Conservation (phyloP, 64 coral and sea anemone species). For the Pocillopora damicornis region DNA sequence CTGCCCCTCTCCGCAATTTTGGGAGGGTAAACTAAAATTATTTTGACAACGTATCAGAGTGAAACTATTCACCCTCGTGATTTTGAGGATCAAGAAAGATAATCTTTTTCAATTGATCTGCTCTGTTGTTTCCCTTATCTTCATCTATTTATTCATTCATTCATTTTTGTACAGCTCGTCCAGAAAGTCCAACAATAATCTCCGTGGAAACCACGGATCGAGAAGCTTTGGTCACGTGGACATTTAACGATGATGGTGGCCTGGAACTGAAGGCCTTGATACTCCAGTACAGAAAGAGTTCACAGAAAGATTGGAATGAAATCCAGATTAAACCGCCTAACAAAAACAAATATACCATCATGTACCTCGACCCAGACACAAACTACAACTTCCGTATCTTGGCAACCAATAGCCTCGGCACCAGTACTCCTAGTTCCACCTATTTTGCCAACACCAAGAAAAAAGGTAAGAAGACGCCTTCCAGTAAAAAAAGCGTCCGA, state of each 20-base stretch:
- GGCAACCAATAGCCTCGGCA: slow-evolving; percentile 70
- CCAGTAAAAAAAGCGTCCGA: background rate
- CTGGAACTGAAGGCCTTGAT: slow-evolving; percentile 60
- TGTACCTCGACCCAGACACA: slow-evolving; percentile 44
- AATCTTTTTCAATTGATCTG: background rate
- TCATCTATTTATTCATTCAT: background rate
- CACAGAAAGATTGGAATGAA: slow-evolving; percentile 38
- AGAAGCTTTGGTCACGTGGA: slow-evolving; percentile 61
- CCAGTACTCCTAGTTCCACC: slow-evolving; percentile 54
- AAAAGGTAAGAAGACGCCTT: slow-evolving; percentile 34
- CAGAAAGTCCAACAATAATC: slow-evolving; percentile 64
- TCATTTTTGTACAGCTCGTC: slow-evolving; percentile 50
- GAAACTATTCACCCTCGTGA: too few relatives aligned
- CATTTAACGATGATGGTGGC: slow-evolving; percentile 71
- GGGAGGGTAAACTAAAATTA: too few relatives aligned
- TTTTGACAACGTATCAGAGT: too few relatives aligned
- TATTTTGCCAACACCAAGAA: slow-evolving; percentile 62
- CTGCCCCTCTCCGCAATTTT: too few relatives aligned
- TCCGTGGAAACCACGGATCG: slow-evolving; percentile 41
- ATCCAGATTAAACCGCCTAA: slow-evolving; percentile 80
- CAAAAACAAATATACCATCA: slow-evolving; percentile 69
- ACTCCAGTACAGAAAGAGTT: slow-evolving; percentile 60
- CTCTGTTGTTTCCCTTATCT: background rate
- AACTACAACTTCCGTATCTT: slow-evolving; percentile 82
- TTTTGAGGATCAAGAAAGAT: too few relatives aligned